These are phyloP conservation scores for Phengaris arion DNA, from an alignment of 2,888 invertebrate genomes.

Conservation along the genomic window DNA sequence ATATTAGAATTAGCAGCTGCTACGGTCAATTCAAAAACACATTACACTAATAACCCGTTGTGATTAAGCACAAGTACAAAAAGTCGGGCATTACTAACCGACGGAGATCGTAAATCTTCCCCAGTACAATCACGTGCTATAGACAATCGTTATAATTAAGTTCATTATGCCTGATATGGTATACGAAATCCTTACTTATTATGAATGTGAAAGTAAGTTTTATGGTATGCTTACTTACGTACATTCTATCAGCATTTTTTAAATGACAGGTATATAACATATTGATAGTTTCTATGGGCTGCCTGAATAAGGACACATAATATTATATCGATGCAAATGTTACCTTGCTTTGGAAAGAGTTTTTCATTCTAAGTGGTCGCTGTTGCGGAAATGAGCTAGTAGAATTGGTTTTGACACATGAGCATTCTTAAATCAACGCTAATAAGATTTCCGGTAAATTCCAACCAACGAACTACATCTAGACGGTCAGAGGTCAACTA, in stretches of 20 bases:
- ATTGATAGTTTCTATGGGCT: too few relatives aligned
- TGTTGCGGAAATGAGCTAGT: not conserved
- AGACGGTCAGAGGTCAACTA: constrained; percentile 8
- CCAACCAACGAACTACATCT: constrained; percentile 3
- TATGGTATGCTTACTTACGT: too few relatives aligned
- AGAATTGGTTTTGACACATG: constrained; percentile 7
- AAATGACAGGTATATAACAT: too few relatives aligned
- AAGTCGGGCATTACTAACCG: constrained; percentile 68
- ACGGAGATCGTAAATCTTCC: constrained; percentile 72
- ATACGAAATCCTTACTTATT: constrained; percentile 13
- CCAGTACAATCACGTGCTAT: constrained; percentile 63
- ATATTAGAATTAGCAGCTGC: constrained; percentile 31
- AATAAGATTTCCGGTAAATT: constrained; percentile 16
- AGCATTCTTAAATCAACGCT: constrained; percentile 15
- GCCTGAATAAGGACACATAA: too few relatives aligned
- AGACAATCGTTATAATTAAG: constrained; percentile 77
- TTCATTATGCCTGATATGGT: constrained; percentile 53
- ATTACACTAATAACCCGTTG: constrained; percentile 67
- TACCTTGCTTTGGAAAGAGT: too few relatives aligned
- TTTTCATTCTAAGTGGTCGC: too few relatives aligned
- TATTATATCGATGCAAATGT: not conserved
- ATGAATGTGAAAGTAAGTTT: constrained; percentile 29
- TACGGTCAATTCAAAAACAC: constrained; percentile 45
- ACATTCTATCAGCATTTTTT: too few relatives aligned
- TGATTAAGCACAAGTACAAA: constrained; percentile 74